These are phyloP conservation scores for Tetranychus urticae DNA, from an alignment of 1,140 invertebrate genomes.

Conservation along the genomic window DNA sequence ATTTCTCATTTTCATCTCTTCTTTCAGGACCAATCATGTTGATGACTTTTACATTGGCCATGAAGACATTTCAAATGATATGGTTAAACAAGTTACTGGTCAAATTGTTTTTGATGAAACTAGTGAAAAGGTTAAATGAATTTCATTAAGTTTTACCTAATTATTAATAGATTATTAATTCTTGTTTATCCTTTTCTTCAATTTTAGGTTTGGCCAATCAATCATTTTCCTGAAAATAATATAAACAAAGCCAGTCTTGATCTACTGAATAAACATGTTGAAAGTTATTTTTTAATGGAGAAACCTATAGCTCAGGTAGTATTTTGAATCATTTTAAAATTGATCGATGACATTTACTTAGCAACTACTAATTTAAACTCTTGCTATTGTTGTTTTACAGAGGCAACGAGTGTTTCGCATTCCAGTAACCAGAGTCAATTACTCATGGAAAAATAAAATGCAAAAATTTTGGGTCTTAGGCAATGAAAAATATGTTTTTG, in stretches of 20 bases:
- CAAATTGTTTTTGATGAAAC: constrained; percentile 29
- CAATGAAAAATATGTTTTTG: constrained; percentile 25
- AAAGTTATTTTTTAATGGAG: too few species aligned
- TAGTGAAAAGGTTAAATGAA: constrained; percentile 14
- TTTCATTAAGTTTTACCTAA: too few species aligned
- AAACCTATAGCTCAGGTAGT: too few species aligned
- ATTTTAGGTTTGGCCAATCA: too few species aligned
- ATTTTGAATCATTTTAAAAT: too few species aligned
- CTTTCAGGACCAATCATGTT: constrained; percentile 11
- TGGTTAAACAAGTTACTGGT: constrained; percentile 25
- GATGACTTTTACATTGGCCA: constrained; percentile 25
- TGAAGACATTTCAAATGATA: constrained; percentile 25
- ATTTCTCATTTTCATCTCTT: not conserved
- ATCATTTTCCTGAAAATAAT: too few species aligned
- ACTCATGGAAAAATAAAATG: constrained; percentile 22
- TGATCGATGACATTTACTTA: too few species aligned
- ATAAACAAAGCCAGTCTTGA: too few species aligned
- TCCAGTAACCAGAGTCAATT: constrained; percentile 19
- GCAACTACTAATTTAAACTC: constrained; percentile 17
- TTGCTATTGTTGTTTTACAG: constrained; percentile 26
- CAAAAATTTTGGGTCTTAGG: constrained; percentile 28
- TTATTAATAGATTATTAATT: too few species aligned
- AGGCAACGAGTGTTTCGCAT: constrained; percentile 10
- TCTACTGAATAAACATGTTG: too few species aligned
- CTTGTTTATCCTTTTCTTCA: too few species aligned